A percentile compares a stretch with the other conserved stretches of the same genome.
phyloP scores from a whole-genome alignment of 1,140 invertebrate species.

The Drosophila saltans region DNA sequence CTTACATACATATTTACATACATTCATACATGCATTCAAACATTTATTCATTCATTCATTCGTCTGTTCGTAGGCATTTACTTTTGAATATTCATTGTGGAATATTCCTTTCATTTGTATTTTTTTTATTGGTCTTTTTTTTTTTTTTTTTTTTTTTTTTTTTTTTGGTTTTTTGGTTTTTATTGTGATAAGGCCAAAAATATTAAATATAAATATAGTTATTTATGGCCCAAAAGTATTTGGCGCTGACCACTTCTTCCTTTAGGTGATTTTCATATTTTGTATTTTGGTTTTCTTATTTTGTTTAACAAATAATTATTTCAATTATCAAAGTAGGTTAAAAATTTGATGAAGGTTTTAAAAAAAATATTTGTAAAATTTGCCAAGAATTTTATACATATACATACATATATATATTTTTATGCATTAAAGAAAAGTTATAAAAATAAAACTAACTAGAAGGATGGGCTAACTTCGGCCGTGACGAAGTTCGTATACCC shows the following conservation, averaged over 20 bases:
- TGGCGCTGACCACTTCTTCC: not conserved
- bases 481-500: too few species aligned
- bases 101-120: slow-evolving; percentile 50
- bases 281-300: too few species aligned
- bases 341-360: too few species aligned
- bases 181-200: not conserved
- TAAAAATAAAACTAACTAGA: too few species aligned
- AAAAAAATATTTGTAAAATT: too few species aligned
- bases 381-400: too few species aligned
- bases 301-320: too few species aligned
- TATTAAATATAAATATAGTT: slow-evolving; percentile 2
- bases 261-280: not conserved
- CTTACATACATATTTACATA: slow-evolving; percentile 15
- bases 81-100: slow-evolving; percentile 74
- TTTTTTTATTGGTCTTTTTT: not conserved
- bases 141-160: not conserved
- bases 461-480: too few species aligned
- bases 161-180: not conserved
- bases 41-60: slow-evolving; percentile 1
- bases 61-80: slow-evolving; percentile 44
- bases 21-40: slow-evolving; percentile 6
- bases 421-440: too few species aligned
- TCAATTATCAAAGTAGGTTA: too few species aligned
- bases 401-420: too few species aligned
- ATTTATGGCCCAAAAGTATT: not conserved